Evolutionary conservation across 2,888 invertebrate species (phyloP).

Genomic region (Sthenelais limicola): DNA sequence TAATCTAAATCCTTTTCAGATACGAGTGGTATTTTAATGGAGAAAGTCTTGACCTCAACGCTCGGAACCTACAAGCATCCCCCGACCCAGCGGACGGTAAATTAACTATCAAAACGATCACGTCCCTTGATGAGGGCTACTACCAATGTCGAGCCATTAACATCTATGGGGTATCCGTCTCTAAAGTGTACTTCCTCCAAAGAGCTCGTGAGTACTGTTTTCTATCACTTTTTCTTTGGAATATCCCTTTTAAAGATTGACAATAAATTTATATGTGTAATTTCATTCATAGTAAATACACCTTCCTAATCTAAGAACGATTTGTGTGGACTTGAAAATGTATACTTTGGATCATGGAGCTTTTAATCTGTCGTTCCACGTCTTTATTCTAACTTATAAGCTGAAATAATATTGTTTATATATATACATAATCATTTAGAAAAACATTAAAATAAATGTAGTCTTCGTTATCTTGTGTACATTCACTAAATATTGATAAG

Average conservation of each 20-base stretch:
- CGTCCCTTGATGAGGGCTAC: conserved; percentile 43
- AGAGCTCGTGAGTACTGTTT: conserved; percentile 44
- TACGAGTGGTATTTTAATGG: conserved; percentile 35
- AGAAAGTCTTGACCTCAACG: conserved; percentile 29
- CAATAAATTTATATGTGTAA: too few species aligned
- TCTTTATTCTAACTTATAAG: too few species aligned
- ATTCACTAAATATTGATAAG: too few species aligned
- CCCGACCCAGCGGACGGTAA: conserved; percentile 30
- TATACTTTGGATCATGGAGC: too few species aligned
- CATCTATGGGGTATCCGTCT: conserved; percentile 41
- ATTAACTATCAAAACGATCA: conserved; percentile 25
- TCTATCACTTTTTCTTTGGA: too few species aligned
- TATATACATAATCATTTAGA: too few species aligned
- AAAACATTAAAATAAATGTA: too few species aligned
- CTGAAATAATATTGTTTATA: too few species aligned
- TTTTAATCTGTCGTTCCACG: too few species aligned
- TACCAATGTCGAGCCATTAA: conserved; percentile 45
- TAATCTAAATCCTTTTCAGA: conserved; percentile 1
- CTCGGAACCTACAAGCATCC: neutral
- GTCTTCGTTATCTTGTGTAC: too few species aligned
- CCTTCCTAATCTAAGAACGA: neutral
- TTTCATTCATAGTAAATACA: too few species aligned
- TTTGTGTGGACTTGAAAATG: neutral
- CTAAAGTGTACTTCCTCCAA: conserved; percentile 34
- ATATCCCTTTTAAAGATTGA: too few species aligned